These are phyloP conservation scores for Clavelina lepadiformis DNA, from an alignment of 23 tunicate genomes.

Conservation along the genomic window DNA sequence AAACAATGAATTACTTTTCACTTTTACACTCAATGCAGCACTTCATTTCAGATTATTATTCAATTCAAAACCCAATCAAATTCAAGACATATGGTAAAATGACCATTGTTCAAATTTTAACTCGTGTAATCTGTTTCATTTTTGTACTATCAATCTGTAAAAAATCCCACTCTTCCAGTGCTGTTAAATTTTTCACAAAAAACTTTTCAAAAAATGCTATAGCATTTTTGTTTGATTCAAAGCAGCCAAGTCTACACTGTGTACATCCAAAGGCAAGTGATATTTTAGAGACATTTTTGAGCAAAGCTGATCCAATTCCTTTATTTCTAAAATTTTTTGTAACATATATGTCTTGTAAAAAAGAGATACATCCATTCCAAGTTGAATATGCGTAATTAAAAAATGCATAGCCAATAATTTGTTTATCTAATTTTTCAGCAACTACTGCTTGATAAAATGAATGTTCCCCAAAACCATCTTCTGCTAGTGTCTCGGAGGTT, in stretches of 20 bases:
- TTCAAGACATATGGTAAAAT: too few species aligned
- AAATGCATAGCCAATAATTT: slow-evolving; percentile 46
- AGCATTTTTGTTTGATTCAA: slow-evolving; percentile 36
- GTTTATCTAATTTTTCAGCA: slow-evolving; percentile 25
- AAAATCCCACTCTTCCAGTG: too few species aligned
- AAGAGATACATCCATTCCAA: slow-evolving; percentile 49
- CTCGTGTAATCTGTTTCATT: too few species aligned
- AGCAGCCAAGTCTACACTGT: slow-evolving; percentile 44
- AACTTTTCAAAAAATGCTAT: slow-evolving; percentile 39
- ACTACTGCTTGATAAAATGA: slow-evolving; percentile 35
- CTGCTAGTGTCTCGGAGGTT: slow-evolving; percentile 8
- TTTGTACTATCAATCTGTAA: too few species aligned
- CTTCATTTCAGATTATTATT: too few species aligned
- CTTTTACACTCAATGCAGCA: too few species aligned
- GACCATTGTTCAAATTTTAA: too few species aligned
- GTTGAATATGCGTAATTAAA: slow-evolving; percentile 43
- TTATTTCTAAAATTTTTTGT: slow-evolving; percentile 28
- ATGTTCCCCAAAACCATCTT: slow-evolving; percentile 25
- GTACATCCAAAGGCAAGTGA: slow-evolving; percentile 42
- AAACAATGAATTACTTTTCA: too few species aligned
- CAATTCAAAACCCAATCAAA: too few species aligned
- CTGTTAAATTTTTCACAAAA: slow-evolving; percentile 45
- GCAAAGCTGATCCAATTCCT: slow-evolving; percentile 38
- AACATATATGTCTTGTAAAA: slow-evolving; percentile 63
- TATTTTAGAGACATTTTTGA: slow-evolving; percentile 36